Evolutionary conservation across 2,113 vertebrate genomes (phyloP).

Genomic region (Lamprotornis superbus): DNA sequence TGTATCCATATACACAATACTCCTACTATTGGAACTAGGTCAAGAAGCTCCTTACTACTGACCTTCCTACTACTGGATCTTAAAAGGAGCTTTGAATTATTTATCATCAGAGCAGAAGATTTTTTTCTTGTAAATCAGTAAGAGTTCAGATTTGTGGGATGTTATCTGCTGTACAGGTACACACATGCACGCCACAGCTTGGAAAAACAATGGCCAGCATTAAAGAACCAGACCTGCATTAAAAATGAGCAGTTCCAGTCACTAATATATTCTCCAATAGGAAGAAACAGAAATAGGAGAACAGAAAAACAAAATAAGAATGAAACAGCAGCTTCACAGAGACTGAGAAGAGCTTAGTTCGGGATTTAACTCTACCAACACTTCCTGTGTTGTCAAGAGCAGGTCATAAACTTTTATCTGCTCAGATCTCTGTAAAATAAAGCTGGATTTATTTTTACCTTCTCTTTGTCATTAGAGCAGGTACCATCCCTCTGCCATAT

Average conservation of each 20-base stretch:
- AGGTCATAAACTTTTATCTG: background rate
- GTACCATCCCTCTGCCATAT: background rate
- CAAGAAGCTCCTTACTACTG: background rate
- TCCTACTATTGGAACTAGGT: background rate
- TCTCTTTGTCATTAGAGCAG: background rate
- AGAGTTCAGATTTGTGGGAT: background rate
- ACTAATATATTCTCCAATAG: background rate
- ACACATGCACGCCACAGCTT: background rate
- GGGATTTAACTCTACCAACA: background rate
- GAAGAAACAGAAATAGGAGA: background rate
- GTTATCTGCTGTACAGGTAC: background rate
- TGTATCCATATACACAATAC: rapidly evolving
- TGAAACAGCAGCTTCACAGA: background rate
- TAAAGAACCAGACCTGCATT: background rate
- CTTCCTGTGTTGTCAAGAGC: background rate
- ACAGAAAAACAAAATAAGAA: background rate
- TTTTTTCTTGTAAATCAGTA: background rate
- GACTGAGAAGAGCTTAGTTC: background rate
- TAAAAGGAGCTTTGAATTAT: slow-evolving; percentile 1
- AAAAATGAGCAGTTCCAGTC: background rate
- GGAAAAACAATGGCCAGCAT: background rate
- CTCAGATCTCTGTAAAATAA: background rate
- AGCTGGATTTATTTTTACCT: background rate
- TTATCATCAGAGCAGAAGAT: background rate
- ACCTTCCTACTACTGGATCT: background rate